phyloP scores from a whole-genome alignment of 2,888 invertebrate genomes.

The Apotomis betuletana region DNA sequence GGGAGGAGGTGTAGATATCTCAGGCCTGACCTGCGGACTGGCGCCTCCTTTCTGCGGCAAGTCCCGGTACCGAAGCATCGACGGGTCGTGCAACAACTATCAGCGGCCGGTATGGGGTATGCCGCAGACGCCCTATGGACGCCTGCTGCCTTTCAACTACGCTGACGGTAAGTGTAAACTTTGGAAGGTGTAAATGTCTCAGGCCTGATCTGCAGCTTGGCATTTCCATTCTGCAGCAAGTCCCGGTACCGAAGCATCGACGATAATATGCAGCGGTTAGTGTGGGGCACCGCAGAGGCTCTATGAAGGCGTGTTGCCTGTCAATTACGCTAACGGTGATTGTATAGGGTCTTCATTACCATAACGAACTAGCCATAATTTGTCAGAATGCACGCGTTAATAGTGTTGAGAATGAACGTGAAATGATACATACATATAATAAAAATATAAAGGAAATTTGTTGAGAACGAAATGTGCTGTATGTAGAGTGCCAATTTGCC shows the following conservation, averaged over 20 bases:
- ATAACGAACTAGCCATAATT: no score
- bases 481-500: no score
- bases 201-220: conserved; percentile 75
- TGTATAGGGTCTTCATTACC: conserved; percentile 8
- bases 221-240: conserved; percentile 76
- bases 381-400: no score
- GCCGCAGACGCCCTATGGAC: conserved; percentile 87
- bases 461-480: no score
- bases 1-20: conserved; percentile 71
- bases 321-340: conserved; percentile 88
- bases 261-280: conserved; percentile 92
- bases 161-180: conserved; percentile 84
- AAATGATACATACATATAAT: no score
- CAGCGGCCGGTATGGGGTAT: conserved; percentile 91
- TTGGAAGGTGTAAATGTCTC: conserved; percentile 69
- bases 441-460: no score
- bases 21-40: conserved; percentile 76
- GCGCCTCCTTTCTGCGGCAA: conserved; percentile 77
- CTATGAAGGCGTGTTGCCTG: conserved; percentile 85
- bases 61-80: conserved; percentile 88
- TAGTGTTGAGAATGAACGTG: no score
- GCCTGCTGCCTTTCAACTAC: conserved; percentile 86
- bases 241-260: conserved; percentile 90
- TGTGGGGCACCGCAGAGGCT: conserved; percentile 92
- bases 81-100: conserved; percentile 98